A percentile compares a stretch with the other conserved stretches of the same genome.
Evolutionary conservation across 2,888 invertebrate genomes (phyloP).

Genomic region (Protula sp.): DNA sequence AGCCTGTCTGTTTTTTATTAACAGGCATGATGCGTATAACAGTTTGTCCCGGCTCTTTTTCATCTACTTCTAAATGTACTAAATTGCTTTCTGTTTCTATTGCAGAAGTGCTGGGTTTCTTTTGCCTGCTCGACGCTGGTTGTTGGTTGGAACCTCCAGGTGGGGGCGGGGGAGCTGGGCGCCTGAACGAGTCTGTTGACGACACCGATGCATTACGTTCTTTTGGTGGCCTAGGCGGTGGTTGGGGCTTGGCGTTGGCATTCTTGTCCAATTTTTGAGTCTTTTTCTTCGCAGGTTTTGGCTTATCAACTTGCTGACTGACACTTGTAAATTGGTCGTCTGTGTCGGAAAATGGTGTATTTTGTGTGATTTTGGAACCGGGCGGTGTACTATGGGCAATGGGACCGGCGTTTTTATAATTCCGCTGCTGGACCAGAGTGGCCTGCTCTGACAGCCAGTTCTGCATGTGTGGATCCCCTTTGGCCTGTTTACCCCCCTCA

Average conservation of each 20-base stretch:
- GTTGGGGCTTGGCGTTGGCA: neutral
- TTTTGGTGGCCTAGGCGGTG: neutral
- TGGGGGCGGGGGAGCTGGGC: neutral
- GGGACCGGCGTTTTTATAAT: slow-evolving; percentile 1
- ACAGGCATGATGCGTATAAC: neutral
- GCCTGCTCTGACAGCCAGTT: slow-evolving; percentile 23
- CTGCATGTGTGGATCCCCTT: slow-evolving; percentile 7
- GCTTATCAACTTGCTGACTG: neutral
- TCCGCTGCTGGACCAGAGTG: neutral
- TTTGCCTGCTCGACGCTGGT: no score
- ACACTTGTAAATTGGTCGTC: neutral
- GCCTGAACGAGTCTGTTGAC: neutral
- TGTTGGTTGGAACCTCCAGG: neutral
- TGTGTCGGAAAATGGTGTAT: neutral
- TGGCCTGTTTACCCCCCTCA: neutral
- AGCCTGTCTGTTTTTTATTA: neutral
- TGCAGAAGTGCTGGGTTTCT: neutral
- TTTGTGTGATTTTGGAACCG: neutral
- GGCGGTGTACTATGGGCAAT: slow-evolving; percentile 18
- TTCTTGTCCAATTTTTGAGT: no score
- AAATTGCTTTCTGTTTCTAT: neutral
- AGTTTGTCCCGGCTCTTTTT: neutral
- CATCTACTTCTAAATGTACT: neutral
- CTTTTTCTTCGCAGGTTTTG: no score
- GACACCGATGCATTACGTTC: neutral